A percentile compares a stretch with the other conserved stretches of the same genome.
Evolutionary conservation across 2,888 invertebrate species (phyloP).

Genomic region (Oasisia sp.): DNA sequence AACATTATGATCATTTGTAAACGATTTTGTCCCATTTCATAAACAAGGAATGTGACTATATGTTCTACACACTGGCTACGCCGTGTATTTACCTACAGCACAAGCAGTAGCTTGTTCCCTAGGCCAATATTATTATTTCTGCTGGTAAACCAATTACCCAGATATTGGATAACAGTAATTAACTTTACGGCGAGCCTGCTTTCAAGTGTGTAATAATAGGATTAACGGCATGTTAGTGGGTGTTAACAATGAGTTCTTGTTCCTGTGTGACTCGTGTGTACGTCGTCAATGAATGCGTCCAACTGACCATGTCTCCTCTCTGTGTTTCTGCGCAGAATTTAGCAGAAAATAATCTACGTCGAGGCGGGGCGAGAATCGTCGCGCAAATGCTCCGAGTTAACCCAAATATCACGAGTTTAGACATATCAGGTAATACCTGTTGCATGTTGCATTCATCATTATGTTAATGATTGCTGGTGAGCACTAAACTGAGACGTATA

Average conservation of each 20-base stretch:
- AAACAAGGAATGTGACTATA: background rate
- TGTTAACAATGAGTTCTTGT: background rate
- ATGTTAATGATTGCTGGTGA: background rate
- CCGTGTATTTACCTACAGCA: background rate
- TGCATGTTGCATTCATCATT: background rate
- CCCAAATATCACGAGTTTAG: conserved; percentile 42
- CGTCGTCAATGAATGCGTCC: background rate
- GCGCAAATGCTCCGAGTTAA: conserved; percentile 50
- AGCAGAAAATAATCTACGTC: conserved; percentile 52
- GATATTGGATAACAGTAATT: background rate
- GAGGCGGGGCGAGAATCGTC: conserved; percentile 47
- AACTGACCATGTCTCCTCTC: background rate
- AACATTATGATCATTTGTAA: background rate
- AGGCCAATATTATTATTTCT: background rate
- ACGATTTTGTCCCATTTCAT: background rate
- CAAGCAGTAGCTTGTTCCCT: background rate
- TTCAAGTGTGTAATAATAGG: conserved; percentile 9
- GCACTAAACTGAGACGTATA: background rate
- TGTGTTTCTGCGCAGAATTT: conserved; percentile 47
- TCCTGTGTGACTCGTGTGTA: background rate
- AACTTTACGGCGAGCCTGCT: background rate
- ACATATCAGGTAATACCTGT: conserved; percentile 35
- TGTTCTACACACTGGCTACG: background rate
- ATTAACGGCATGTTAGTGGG: background rate
- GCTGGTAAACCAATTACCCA: background rate